Base-by-base conservation (phyloP, 2,888 invertebrate genomes). In the Harpagoxenus sublaevis region DNA sequence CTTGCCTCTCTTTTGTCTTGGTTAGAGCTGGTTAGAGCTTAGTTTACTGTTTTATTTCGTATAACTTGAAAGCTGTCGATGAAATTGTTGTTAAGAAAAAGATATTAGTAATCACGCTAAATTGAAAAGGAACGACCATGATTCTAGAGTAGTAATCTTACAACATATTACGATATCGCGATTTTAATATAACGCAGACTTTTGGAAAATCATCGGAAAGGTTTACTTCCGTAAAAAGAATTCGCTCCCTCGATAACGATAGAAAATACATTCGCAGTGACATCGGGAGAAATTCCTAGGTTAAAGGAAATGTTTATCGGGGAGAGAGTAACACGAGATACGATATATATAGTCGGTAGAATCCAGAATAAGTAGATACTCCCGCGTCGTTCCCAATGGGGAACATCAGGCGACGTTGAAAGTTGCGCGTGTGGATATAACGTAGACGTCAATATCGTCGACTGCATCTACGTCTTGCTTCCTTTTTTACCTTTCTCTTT, bases 401-500 rank as follows among this genome's bases (percentile, higher is more conserved):
- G 18, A 68, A 85, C 81, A 83, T 65, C 74, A 79, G 57, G 63
- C 79, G 75, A 83, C 51, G 86, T 35, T 84, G 84, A 70, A 83
- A 84, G 84, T 70, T 82, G 51, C 65, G 75, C 10, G 78, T 62
- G 51, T 74, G 66, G 62, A 68, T 86, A 70, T 73, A 88, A 84
- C 84, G 68, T 85, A 79, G 63, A 75, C 23, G 79, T 84, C 88
- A 87, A 87, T 90, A 89, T 85, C 84, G 60, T 60, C 45, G 81
- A 55, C 79, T 48, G 79, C 57, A n/a, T 68, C 45, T 73, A 73
- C 45, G 28, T 39, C 65, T 71, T 35, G 45, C 81, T 55, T 39
- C 28, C 23, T 28, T 42, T 48, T 39, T 84, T 31, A 48, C 28
- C 53, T n/a, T 48, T 87, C 74, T 79, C 74, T 81, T 60, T 66